Evolutionary conservation across 2,113 vertebrate genomes (phyloP).

Genomic region (Pipa parva): DNA sequence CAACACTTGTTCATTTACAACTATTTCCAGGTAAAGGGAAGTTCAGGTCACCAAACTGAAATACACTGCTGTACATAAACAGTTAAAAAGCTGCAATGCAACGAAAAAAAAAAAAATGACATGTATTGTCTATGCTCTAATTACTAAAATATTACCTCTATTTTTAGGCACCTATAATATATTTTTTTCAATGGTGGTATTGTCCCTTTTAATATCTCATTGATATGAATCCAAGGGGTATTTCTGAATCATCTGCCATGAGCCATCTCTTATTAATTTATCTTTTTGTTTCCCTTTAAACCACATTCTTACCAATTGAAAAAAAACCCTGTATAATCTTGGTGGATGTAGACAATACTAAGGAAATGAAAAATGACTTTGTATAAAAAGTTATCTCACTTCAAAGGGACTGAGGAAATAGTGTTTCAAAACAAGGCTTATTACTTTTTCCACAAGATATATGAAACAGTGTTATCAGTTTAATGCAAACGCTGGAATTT

Average conservation of each 20-base stretch:
- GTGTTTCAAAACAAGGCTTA: slow-evolving; percentile 57
- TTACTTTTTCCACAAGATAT: slow-evolving; percentile 59
- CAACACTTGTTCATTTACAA: no score
- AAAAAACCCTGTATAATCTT: slow-evolving; percentile 63
- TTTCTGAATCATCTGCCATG: slow-evolving; percentile 8
- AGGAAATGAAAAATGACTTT: slow-evolving; percentile 68
- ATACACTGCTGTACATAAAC: no score
- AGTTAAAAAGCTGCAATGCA: no score
- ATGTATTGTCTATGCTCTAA: no score
- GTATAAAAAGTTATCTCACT: slow-evolving; percentile 60
- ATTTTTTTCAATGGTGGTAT: no score
- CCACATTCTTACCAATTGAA: slow-evolving; percentile 44
- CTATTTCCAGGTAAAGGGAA: no score
- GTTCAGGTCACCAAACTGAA: no score
- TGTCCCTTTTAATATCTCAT: no score
- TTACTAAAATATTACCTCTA: no score
- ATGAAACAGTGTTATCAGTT: slow-evolving; percentile 67
- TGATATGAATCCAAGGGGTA: not conserved
- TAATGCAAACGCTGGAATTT: slow-evolving; percentile 57
- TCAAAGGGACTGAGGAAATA: slow-evolving; percentile 59
- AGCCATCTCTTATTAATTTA: slow-evolving; percentile 35
- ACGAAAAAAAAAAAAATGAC: no score
- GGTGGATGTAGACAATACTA: slow-evolving; percentile 62
- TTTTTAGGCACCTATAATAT: no score
- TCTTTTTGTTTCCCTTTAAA: slow-evolving; percentile 54